Conservation (phyloP, 2,113 vertebrate species). For the Piprites chloris region DNA sequence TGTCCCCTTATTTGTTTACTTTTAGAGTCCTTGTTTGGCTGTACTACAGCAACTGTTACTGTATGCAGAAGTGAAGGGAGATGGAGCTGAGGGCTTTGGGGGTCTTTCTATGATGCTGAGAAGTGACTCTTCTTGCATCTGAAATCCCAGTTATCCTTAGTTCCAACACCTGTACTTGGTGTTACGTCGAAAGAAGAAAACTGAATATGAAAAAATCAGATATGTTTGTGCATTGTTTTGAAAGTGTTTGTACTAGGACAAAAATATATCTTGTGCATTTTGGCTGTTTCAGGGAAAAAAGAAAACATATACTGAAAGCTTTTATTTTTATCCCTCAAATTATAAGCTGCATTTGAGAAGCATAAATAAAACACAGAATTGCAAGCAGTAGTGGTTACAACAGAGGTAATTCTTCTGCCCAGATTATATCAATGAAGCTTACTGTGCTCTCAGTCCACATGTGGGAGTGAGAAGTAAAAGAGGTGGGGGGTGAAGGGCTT, state of each 20-base stretch:
- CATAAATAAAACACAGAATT: conserved; percentile 26
- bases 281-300: background rate
- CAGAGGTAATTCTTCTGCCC: conserved; percentile 4
- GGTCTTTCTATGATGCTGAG: background rate
- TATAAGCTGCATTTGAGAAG: conserved; percentile 41
- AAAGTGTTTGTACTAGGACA: background rate
- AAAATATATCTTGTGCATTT: background rate
- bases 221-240: background rate
- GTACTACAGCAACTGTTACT: background rate
- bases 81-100: background rate
- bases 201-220: background rate
- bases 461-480: background rate
- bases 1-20: background rate
- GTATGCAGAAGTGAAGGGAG: background rate
- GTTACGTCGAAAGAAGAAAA: background rate
- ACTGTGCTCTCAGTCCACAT: background rate
- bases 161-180: background rate
- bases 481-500: background rate
- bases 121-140: background rate
- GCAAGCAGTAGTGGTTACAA: background rate
- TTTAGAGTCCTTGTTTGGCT: background rate
- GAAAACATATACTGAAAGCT: background rate
- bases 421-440: conserved; percentile 6
- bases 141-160: background rate
- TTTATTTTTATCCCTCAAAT: conserved; percentile 68